Base-by-base conservation (phyloP, 2,888 invertebrate species). In the Diarsia dahlii region DNA sequence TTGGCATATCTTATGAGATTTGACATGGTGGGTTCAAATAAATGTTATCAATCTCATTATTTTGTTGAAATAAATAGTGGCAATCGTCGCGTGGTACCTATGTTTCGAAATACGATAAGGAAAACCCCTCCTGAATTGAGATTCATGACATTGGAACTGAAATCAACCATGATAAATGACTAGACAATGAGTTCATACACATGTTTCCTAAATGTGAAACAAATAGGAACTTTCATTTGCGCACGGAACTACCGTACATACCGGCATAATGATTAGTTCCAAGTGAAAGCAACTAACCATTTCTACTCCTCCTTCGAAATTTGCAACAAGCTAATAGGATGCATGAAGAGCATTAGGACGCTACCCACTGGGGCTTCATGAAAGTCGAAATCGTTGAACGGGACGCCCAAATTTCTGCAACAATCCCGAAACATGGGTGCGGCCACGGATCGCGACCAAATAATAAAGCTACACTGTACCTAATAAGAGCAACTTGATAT, bases 401-500 rank as follows among this genome's bases (percentile, higher is more conserved):
- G 76, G 82, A 76, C 81, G 84, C 81, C 81, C 81, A 82, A 74
- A 74, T 85, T 83, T 79, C 83, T 87, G 77, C 71, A 84, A 87
- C 86, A 88, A 78, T 65, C 76, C 87, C 87, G 88, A 89, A 90
- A 90, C 89, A 93, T 94, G 95, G 96, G 95, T 95, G 96, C 95
- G 96, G 96, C 92, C 94, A 89, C 76, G 66, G 71, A 85, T 81
- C 77, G 84, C 76, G 72, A 81, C 81, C 72, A 84, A 85, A 83
- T 85, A 87, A 84, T 80, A 75, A 74, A 81, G 78, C 71, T 85
- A 84, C 71, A 84, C 81, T 97, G 97, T 97, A 99, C 99, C 99
- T 96, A 99, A 97, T 91, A 99, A 97, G 91, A 99, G 97, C 90
- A 99, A 97, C 97, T 99, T 99, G 95, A 99, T 99, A 97, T 99